Percentiles rank a stretch among this genome's conserved stretches.
These are phyloP conservation scores for Megatriorchis doriae DNA, from an alignment of 2,113 vertebrate genomes.

Conservation along the genomic window DNA sequence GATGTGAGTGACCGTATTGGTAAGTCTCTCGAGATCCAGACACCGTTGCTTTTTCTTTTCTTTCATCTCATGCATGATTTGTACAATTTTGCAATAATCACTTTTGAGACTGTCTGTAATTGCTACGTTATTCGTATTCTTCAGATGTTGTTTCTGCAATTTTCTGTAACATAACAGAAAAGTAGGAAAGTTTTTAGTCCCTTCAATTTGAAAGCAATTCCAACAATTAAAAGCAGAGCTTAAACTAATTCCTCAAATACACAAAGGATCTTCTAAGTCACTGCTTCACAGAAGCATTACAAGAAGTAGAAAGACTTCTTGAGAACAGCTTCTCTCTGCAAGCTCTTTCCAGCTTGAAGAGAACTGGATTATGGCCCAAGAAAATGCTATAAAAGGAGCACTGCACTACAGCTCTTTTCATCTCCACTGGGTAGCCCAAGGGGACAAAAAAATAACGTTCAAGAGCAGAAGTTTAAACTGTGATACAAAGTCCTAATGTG, in stretches of 20 bases:
- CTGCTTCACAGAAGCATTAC: neutral
- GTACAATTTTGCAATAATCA: constrained; percentile 68
- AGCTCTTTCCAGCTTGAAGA: neutral
- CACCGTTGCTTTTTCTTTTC: constrained; percentile 76
- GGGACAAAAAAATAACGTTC: neutral
- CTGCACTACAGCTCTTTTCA: neutral
- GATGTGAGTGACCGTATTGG: constrained; percentile 61
- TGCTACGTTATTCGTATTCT: constrained; percentile 74
- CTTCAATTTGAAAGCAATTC: neutral
- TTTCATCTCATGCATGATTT: constrained; percentile 68
- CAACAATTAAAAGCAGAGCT: neutral
- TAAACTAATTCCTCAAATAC: neutral
- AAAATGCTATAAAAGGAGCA: neutral
- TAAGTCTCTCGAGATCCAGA: constrained; percentile 73
- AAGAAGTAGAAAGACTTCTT: neutral
- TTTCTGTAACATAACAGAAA: constrained; percentile 66
- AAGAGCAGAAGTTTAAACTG: neutral
- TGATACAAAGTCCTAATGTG: neutral
- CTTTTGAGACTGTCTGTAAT: constrained; percentile 75
- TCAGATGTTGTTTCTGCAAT: constrained; percentile 78
- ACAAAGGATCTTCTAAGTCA: neutral
- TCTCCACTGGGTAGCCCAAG: neutral
- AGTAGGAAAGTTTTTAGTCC: neutral
- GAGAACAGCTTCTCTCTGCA: neutral
- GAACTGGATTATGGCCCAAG: neutral